These are phyloP conservation scores for Artemia sinica DNA, from an alignment of 2,888 invertebrate species.

Conservation along the genomic window DNA sequence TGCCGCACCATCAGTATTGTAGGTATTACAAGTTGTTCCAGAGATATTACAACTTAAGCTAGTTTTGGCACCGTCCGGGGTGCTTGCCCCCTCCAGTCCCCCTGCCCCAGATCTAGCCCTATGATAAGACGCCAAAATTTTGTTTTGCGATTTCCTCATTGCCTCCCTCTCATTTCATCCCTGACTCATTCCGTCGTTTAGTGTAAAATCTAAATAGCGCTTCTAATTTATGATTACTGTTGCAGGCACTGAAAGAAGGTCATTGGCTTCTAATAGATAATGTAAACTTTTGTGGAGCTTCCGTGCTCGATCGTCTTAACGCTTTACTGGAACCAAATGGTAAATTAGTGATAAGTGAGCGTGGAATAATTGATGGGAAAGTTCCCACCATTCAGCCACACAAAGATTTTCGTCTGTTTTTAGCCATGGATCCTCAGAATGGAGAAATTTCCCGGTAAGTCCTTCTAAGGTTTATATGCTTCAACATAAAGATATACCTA, in stretches of 20 bases:
- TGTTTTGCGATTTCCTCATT: background rate
- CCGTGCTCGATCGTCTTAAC: slow-evolving; percentile 89
- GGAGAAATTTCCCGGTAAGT: slow-evolving; percentile 75
- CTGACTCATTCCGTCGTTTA: no score
- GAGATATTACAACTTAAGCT: no score
- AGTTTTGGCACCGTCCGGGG: no score
- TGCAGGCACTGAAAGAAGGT: slow-evolving; percentile 54
- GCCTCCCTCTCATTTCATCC: no score
- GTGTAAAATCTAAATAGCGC: no score
- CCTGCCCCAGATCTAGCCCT: no score
- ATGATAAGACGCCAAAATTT: background rate
- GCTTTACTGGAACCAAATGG: slow-evolving; percentile 85
- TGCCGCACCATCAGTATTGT: no score
- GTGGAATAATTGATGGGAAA: slow-evolving; percentile 58
- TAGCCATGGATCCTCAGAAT: slow-evolving; percentile 82
- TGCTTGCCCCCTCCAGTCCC: no score
- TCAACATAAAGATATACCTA: no score
- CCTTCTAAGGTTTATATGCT: background rate
- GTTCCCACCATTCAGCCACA: slow-evolving; percentile 62
- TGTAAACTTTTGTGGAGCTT: slow-evolving; percentile 86
- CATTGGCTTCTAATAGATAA: slow-evolving; percentile 73
- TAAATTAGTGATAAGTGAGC: slow-evolving; percentile 68
- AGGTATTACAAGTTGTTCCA: no score
- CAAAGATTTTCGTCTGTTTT: slow-evolving; percentile 73
- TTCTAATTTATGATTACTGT: slow-evolving; percentile 26